phyloP scores from a whole-genome alignment of 2,797 vertebrate species.

The Pseudochromis fuscus region DNA sequence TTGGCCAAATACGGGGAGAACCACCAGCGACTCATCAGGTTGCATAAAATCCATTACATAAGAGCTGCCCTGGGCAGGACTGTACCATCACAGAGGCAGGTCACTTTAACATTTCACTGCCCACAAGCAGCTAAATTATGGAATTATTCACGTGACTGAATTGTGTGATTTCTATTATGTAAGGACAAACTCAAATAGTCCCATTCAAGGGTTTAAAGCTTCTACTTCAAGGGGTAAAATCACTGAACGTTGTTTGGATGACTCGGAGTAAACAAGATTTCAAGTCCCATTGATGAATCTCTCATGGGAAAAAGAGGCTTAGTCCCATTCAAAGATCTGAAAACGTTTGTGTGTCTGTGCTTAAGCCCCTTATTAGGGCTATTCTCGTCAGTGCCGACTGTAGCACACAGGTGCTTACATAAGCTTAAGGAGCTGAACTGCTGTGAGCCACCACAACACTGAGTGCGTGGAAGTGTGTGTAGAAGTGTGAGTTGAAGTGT shows the following conservation, averaged over 20 bases:
- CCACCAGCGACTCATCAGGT: constrained; percentile 47
- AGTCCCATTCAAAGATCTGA: constrained; percentile 41
- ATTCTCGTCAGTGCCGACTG: constrained; percentile 63
- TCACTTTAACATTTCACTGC: constrained; percentile 39
- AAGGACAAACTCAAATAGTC: constrained; percentile 21
- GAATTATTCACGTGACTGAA: constrained; percentile 37
- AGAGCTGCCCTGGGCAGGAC: constrained; percentile 44
- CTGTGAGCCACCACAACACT: constrained; percentile 40
- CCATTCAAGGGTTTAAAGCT: not conserved
- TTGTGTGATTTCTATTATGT: constrained; percentile 19
- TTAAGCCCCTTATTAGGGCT: constrained; percentile 72
- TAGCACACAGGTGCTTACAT: constrained; percentile 65
- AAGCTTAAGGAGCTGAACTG: constrained; percentile 54
- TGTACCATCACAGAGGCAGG: constrained; percentile 23
- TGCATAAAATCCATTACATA: constrained; percentile 63
- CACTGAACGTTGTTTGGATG: constrained; percentile 10
- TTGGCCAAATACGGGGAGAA: constrained; percentile 66
- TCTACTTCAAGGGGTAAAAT: constrained; percentile 18
- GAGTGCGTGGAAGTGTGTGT: constrained; percentile 17
- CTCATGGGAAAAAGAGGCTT: constrained; percentile 32
- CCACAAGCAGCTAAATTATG: constrained; percentile 27
- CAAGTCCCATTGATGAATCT: constrained; percentile 31
- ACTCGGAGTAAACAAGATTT: constrained; percentile 23
- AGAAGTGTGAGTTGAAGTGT: too few species aligned
- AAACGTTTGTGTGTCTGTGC: constrained; percentile 35